Evolutionary conservation across 2,888 invertebrate species (phyloP).

Genomic region (Clostera curtula): DNA sequence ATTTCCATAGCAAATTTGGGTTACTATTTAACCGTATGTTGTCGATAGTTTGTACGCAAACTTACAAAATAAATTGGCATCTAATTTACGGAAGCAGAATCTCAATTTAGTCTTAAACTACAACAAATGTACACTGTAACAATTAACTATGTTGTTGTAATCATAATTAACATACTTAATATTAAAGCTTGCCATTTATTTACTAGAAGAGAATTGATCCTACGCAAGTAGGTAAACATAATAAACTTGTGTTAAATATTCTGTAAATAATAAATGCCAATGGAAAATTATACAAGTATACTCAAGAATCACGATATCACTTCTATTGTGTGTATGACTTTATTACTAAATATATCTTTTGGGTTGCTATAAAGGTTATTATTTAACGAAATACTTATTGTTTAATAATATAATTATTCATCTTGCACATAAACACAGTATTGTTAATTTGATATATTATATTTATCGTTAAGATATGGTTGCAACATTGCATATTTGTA

Average conservation of each 20-base stretch:
- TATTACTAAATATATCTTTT: neutral
- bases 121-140: constrained; percentile 66
- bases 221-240: constrained; percentile 25
- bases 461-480: no score
- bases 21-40: no score
- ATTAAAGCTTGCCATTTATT: constrained; percentile 63
- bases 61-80: constrained; percentile 34
- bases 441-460: no score
- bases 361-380: no score
- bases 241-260: constrained; percentile 18
- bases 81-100: constrained; percentile 45
- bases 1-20: no score
- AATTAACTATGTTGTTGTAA: constrained; percentile 45
- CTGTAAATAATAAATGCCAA: constrained; percentile 47
- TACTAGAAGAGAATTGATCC: constrained; percentile 22
- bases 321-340: constrained; percentile 11
- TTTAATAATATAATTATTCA: no score
- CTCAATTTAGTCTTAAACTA: constrained; percentile 43
- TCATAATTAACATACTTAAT: constrained; percentile 54
- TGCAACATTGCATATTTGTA: no score
- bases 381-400: no score
- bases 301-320: constrained; percentile 32
- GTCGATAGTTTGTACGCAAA: constrained; percentile 8
- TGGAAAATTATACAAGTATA: constrained; percentile 34
- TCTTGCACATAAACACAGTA: no score